phyloP scores from a whole-genome alignment of 2,888 invertebrate genomes.

The Tetragonisca angustula region DNA sequence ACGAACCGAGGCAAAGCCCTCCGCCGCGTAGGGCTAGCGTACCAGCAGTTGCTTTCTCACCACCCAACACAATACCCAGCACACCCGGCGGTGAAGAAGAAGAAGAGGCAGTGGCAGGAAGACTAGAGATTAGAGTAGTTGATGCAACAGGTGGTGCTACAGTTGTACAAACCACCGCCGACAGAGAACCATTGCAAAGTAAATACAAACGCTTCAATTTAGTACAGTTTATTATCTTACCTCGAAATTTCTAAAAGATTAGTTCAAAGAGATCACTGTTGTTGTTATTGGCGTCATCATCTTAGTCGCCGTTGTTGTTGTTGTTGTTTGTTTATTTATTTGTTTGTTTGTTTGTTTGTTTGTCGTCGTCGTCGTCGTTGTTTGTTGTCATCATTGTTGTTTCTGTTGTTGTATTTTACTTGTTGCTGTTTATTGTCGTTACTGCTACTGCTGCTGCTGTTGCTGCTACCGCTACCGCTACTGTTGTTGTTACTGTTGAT shows the following conservation, averaged over 20 bases:
- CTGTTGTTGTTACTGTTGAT: too few relatives aligned
- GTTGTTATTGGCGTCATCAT: too few relatives aligned
- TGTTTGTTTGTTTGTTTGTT: too few relatives aligned
- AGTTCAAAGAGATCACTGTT: too few relatives aligned
- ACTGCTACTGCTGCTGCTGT: background rate
- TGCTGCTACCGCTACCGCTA: background rate
- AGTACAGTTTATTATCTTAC: background rate
- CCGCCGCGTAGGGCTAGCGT: conserved; percentile 80
- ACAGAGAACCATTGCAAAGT: conserved; percentile 82
- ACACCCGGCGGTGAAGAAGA: conserved; percentile 83
- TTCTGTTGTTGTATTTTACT: too few relatives aligned
- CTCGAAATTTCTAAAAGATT: background rate
- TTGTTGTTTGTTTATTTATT: too few relatives aligned
- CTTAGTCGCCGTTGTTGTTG: too few relatives aligned
- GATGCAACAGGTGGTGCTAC: conserved; percentile 81
- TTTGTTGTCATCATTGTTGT: too few relatives aligned
- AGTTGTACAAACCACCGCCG: conserved; percentile 81
- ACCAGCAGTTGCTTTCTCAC: conserved; percentile 80
- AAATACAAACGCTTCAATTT: conserved; percentile 21
- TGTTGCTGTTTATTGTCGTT: background rate
- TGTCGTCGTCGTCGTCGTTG: too few relatives aligned
- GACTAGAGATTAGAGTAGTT: conserved; percentile 92
- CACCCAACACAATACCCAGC: conserved; percentile 67
- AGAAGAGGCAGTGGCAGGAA: conserved; percentile 89
- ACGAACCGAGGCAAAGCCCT: conserved; percentile 76